phyloP scores from a whole-genome alignment of 2,797 vertebrate species.

The Parambassis ranga region DNA sequence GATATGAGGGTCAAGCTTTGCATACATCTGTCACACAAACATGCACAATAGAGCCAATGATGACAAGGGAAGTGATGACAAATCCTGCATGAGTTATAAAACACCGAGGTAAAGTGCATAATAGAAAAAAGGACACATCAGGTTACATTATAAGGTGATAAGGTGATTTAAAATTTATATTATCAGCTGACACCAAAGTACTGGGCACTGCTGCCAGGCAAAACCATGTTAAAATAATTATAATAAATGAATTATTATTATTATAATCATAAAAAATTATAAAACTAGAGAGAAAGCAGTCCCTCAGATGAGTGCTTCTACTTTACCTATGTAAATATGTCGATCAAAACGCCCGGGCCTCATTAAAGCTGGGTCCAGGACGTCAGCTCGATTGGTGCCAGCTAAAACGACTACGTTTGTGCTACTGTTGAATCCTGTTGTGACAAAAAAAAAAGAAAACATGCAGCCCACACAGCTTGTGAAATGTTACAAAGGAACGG shows the following conservation, averaged over 20 bases:
- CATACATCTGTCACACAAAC: no score
- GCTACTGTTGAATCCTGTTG: slow-evolving; percentile 82
- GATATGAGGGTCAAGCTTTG: not conserved
- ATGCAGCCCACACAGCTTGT: not conserved
- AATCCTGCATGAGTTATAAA: not conserved
- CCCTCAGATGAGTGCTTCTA: not conserved
- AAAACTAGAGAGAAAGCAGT: not conserved
- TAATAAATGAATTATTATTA: no score
- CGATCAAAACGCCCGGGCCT: slow-evolving; percentile 84
- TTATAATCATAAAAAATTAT: not conserved
- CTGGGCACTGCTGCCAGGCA: no score
- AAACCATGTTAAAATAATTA: no score
- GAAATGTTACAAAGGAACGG: not conserved
- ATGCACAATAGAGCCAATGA: not conserved
- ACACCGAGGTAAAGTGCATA: no score
- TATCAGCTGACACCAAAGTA: no score
- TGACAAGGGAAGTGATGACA: not conserved
- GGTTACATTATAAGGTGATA: no score
- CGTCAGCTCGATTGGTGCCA: slow-evolving; percentile 80
- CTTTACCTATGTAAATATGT: slow-evolving; percentile 82
- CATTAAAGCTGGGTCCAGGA: slow-evolving; percentile 82
- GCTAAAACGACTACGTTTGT: slow-evolving; percentile 82
- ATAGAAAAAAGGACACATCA: no score
- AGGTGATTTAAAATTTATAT: no score
- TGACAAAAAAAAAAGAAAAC: not conserved